Evolutionary conservation across 2,797 vertebrate genomes (phyloP), one percentile per base, ranked within the genome.

Genomic region (Scleropages formosus): DNA sequence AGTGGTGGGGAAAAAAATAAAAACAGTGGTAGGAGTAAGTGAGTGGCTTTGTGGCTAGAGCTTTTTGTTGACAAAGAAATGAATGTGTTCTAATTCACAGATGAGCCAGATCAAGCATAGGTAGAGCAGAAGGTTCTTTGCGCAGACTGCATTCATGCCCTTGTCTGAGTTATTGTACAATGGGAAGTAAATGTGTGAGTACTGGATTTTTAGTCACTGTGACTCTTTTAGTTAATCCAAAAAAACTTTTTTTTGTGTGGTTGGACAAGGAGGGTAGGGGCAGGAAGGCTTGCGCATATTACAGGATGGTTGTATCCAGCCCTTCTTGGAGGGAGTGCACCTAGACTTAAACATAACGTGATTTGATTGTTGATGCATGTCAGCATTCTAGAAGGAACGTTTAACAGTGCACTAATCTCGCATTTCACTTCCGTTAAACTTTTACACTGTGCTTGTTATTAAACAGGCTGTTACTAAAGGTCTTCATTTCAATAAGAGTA

Each of bases 351-450:
- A 0, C 62, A 77, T 44, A 73, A 46, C 75, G 22, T 18, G 20
- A 67, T 22, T 88, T 76, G 72, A 82, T 83, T 80, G 82, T 80
- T 51, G 77, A 56, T 58, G 74, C 63, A 69, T 70, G 63, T 73
- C 53, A 75, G 72, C 53, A 75, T 80, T 80, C 77, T 69, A 73
- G 82, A 69, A 72, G 8, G 78, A 73, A 73, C 76, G 78, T 80
- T 83, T 58, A 76, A 71, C 64, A 70, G 6, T 44, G 31, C 18
- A 58, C 74, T 66, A 84, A 85, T 80, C 82, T 86, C 79, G 84
- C 78, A 84, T 71, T 80, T 85, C 81, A 82, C 69, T 70, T 81
- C 77, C 82, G 80, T 70, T 74, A 18, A 49, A 65, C 72, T 72
- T n/a, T 60, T 44, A 66, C 24, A 53, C 62, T 58, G 73, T 65